Evolutionary conservation across 2,888 invertebrate species (phyloP), one percentile per base, ranked within the genome.

Genomic region (Ectemnius continuus): DNA sequence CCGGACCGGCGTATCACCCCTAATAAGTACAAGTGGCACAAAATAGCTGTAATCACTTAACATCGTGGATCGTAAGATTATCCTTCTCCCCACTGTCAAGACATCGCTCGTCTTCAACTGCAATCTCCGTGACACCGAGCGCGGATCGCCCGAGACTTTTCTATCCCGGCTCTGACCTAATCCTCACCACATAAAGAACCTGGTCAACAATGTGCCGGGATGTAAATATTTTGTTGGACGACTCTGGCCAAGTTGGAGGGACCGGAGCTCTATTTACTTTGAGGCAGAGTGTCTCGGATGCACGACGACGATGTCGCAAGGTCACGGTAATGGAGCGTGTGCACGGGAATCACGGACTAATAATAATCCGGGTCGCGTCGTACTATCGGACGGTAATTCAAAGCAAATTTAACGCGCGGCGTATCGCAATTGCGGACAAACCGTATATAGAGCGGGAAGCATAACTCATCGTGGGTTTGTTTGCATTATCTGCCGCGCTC

Each of bases 11-110:
- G 86, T 89, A 90, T 89, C 90, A 89, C 88, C 87, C 88, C 89
- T 89, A 89, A 90, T 90, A 90, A 89, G 89, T 90, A 90, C 89
- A 91, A 91, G 91, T 91, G 91, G 90, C 84, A 91, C 86, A 91
- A 91, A 91, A 91, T 90, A 90, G 90, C 87, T 85, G 89, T 90
- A 89, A 90, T 90, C 88, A 88, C 87, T 86, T 85, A 84, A 85
- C 86, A 86, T 86, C 85, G 86, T 85, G 86, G 85, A 85, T 87
- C 85, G 86, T 83, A 88, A 88, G 87, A 88, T 88, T 85, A 88
- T 84, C 84, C 80, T 77, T 80, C 81, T 81, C 80, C 79, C 73
- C 79, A 67, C 75, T 71, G 71, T 70, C 61, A 81, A 81, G 79
- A 81, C 79, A 67, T 75, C 74, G 73, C 46, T 71, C 61, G 56